Evolutionary conservation across 2,797 vertebrate species (phyloP), one percentile per base, ranked within the genome.

Genomic region (Lemur catta): DNA sequence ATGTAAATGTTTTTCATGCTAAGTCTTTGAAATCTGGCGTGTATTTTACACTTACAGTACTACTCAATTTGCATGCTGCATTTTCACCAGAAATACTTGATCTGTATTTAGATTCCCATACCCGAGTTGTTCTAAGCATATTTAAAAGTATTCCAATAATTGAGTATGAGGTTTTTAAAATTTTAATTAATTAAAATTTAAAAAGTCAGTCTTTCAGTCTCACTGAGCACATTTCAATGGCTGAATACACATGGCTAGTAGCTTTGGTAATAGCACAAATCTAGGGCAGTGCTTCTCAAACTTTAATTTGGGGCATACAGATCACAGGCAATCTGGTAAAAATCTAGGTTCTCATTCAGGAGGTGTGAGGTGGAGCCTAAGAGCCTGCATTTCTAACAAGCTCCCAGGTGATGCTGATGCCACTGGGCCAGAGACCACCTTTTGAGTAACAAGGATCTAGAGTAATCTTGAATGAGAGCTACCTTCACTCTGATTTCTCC

Each of bases 61-160:
- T 86, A 93, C 63, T 74, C 30, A 82, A 63, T 79, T 93, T 55
- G 41, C 52, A 91, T 78, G 61, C 35, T 96, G 50, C 6, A 59
- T 91, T 85, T 85, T 94, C 61, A 74, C 48, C 4, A 4, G 67
- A 94, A 93, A 84, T 93, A 92, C 28, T 82, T 87, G 15, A 72
- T 93, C 38, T 80, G 1, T 78, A 55, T 48, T 69, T 81, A 88
- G n/a, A 71, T 55, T 94, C 24, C n/a, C 41, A 35, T 50, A 61
- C 10, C 61, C 17, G 65, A 84, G 55, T 76, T 88, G 52, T 94
- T 94, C 12, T 38, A 63, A 84, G 52, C 30, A 26, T 57, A 43
- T 76, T 89, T 74, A 75, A 38, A 96, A 93, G 48, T 71, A 76
- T 55, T 85, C 38, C 35, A 72, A 11, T 75, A 71, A 59, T 59